A percentile compares a stretch with the other conserved stretches of the same genome.
These are phyloP conservation scores for Colius striatus DNA, from an alignment of 2,113 vertebrate genomes.

Conservation along the genomic window DNA sequence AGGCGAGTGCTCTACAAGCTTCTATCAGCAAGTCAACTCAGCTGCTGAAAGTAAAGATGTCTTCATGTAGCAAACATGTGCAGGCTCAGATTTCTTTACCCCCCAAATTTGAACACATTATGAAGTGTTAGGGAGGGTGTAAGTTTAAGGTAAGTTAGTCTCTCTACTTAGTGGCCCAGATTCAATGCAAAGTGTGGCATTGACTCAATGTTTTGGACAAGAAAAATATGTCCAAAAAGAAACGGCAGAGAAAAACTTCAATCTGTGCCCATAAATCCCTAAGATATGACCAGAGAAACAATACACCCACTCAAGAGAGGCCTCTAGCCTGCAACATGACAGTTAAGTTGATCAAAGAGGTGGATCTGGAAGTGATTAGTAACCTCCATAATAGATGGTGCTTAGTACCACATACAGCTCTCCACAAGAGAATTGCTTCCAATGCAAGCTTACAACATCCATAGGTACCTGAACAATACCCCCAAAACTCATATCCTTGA, in stretches of 20 bases:
- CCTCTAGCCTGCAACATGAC: background rate
- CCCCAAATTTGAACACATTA: background rate
- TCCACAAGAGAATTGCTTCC: background rate
- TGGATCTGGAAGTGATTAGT: background rate
- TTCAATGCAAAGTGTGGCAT: background rate
- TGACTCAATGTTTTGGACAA: background rate
- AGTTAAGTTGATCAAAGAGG: background rate
- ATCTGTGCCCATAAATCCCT: background rate
- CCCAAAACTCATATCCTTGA: background rate
- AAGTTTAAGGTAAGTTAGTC: background rate
- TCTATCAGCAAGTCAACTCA: background rate
- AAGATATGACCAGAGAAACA: background rate
- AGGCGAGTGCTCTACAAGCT: background rate
- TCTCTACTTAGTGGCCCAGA: background rate
- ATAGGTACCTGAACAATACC: background rate
- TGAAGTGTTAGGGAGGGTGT: rapidly evolving
- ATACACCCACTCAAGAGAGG: background rate
- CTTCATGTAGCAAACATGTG: background rate
- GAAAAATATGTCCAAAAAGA: rapidly evolving
- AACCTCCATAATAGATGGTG: background rate
- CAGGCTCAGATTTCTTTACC: background rate
- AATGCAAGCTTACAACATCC: background rate
- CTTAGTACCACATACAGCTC: background rate
- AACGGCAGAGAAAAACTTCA: background rate
- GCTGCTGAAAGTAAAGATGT: background rate